Conservation (phyloP, 2,113 vertebrate species). For the Labrus mixtus region DNA sequence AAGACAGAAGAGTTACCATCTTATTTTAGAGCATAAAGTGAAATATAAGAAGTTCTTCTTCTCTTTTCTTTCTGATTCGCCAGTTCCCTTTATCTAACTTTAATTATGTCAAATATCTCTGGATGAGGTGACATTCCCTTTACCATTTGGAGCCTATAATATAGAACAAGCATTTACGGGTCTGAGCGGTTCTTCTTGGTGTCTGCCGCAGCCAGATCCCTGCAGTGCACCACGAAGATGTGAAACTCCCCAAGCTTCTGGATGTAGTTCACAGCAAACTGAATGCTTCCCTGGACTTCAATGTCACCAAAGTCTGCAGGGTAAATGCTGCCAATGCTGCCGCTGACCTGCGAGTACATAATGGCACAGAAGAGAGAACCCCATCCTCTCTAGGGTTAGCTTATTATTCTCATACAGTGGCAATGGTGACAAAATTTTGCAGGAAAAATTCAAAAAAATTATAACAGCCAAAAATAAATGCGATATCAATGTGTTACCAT, state of each 20-base stretch:
- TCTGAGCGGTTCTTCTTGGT: constrained; percentile 91
- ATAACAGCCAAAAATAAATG: background rate
- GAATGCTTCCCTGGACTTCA: constrained; percentile 90
- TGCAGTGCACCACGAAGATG: constrained; percentile 92
- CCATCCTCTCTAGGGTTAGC: background rate
- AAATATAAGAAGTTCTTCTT: too few species aligned
- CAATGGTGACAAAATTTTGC: background rate
- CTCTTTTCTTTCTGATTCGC: too few species aligned
- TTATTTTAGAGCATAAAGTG: background rate
- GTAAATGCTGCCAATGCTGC: constrained; percentile 90
- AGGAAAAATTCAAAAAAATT: background rate
- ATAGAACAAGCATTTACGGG: constrained; percentile 85
- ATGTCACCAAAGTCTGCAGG: constrained; percentile 88
- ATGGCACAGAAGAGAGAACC: constrained; percentile 23
- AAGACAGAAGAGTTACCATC: background rate
- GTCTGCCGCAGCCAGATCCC: constrained; percentile 89
- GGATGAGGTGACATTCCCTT: background rate
- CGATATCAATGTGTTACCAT: background rate
- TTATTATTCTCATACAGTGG: background rate
- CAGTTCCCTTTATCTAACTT: background rate
- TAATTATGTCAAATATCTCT: background rate
- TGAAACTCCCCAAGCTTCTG: constrained; percentile 92
- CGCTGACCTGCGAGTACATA: constrained; percentile 83
- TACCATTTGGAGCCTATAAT: background rate
- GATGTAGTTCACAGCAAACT: constrained; percentile 92